Evolutionary conservation across 2,113 vertebrate species (phyloP), one percentile per base, ranked within the genome.

Genomic region (Pelmatolapia mariae): DNA sequence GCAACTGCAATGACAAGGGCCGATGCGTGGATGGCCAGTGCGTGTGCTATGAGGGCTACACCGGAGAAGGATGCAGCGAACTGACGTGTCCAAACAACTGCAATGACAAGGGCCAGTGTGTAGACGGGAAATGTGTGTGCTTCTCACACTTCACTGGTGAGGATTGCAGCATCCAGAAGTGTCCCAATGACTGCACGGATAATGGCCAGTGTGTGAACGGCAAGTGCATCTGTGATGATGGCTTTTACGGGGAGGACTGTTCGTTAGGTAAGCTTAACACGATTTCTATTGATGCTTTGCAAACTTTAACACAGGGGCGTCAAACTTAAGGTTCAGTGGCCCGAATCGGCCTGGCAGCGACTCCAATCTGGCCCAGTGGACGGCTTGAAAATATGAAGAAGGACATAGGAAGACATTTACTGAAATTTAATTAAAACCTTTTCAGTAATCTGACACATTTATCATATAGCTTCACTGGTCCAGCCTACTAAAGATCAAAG

Each of bases 131-230:
- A 54, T 98, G 98, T 45, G 96, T 94, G 81, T 98, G 98, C 88
- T 95, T 96, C 86, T 56, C 91, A 1, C 96, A 96, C 84, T 97
- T 97, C 93, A 93, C 66, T 0, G 96, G 96, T 0, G 96, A 97
- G 4, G 96, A 97, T 90, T 99, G 98, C 96, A 96, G 96, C 1
- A 86, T 96, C 86, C 96, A 91, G 81, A 95, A 92, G 26, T 98
- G 98, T 83, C 95, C 95, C 0, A 86, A 89, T 3, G 96, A 97
- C 93, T 98, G 98, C 93, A 93, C 91, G 0, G 96, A 96, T 6
- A 97, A 96, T 0, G 97, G 98, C n/a, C 97, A 92, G 87, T 98
- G 98, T 73, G 95, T 97, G 82, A 95, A 97, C 0, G 97, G 97
- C 15, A 94, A 95, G 87, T 98, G 98, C 38, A 91, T 97, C 94